Base-by-base conservation (phyloP, 2,888 invertebrate genomes). In the Sarcophaga rosellei region DNA sequence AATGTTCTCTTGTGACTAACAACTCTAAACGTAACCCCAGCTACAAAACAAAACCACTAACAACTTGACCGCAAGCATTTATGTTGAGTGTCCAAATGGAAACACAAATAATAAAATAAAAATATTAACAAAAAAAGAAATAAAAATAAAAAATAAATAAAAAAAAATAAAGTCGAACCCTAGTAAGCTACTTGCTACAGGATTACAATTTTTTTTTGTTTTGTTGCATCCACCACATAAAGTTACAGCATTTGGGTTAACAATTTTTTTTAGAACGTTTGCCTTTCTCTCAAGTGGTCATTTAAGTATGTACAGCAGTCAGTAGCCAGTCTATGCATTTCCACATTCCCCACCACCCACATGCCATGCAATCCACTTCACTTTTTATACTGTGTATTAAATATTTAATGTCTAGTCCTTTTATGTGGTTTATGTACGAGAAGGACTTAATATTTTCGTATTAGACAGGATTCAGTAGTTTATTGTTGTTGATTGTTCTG, bases 61-160 rank as follows among this genome's bases (percentile, higher is more conserved):
- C 77, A 81, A 81, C 74, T 70, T 68, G 62, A 81, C 85, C 85
- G 53, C 63, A 78, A 70, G 65, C 81, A 68, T 72, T 81, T 84
- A 57, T 62, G 65, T 72, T 80, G 4, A 53, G 8, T 81, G 57
- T 57, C 63, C 20, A 20, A 20, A 77, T 15, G 21, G 53, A 17
- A 23, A 17, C 10, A 45, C 35, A 35, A 35, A 35, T 35, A 35
- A 35, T 35, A 35, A 35, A 35, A 35, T 35, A 35, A 35, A 35
- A 35, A 35, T 35, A 8, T 35, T 35, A 35, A 35, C 6, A 59
- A 21, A 59, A 5, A 59, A 65, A 53, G 4, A 45, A 4, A 44
- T 12, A 72, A 45, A n/a, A 6, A n/a, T n/a, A n/a, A n/a, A n/a
- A n/a, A n/a, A n/a, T n/a, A n/a, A n/a, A n/a, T n/a, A 57, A 66